Evolutionary conservation across 1,140 invertebrate genomes (phyloP), one percentile per base, ranked within the genome.

Genomic region (Venturia canescens): DNA sequence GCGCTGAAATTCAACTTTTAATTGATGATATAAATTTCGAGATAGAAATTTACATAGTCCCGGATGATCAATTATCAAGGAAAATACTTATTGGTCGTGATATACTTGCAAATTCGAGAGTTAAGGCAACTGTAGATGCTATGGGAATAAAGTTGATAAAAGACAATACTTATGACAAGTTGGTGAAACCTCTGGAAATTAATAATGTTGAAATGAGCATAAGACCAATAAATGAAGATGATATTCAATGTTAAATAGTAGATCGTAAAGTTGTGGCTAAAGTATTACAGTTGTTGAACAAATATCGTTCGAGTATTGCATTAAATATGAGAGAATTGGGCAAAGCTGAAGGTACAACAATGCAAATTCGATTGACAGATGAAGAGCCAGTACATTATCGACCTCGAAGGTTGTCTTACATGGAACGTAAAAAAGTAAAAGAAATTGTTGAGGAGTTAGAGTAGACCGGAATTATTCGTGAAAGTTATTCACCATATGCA

Each of bases 381-480:
- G 82, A 84, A 34, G 82, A 89, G 85, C 84, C 84, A 29, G 77
- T 87, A 80, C 80, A 83, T 81, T 85, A 88, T 71, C 78, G 83
- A 60, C 88, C 88, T 18, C 83, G 80, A 80, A n/a, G 79, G 1
- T n/a, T 88, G 53, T 86, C 87, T 11, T 71, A 76, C 1, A 44
- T 72, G 13, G 87, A 90, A 80, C 81, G 84, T 27, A 79, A 87
- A 53, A 81, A 81, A 13, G 82, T 91, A 29, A 80, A 85, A 11
- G 26, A 86, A 81, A 87, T 91, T 38, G 80, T 91, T 18, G 63
- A 86, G 13, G 82, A 87, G 60, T 79, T 85, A 5, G n/a, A 85
- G 29, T 31, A 44, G 0, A 74, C 48, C 0, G 82, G 82, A 53
- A 85, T 89, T 5, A 86, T 88, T 21, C 31, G 60, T 7, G 72